Percentiles rank a stretch among this genome's conserved stretches.
Conservation (phyloP, 2,113 vertebrate species). For the Accipiter cooperii region DNA sequence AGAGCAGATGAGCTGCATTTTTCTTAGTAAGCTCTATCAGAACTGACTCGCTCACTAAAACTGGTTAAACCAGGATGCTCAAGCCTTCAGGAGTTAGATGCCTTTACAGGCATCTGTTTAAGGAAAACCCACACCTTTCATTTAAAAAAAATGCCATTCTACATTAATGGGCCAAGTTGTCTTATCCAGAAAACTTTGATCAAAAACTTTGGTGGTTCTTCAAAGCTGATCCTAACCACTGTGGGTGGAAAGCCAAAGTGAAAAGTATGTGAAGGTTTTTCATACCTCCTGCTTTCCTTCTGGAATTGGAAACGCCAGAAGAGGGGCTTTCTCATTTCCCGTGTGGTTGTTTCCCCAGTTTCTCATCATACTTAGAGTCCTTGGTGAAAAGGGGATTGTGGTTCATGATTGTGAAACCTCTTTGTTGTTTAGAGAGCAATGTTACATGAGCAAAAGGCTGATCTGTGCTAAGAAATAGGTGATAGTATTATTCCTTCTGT, state of each 20-base stretch:
- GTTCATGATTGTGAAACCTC: background rate
- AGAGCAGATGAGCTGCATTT: background rate
- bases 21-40: background rate
- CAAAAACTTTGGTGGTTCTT: slow-evolving; percentile 36
- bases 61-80: slow-evolving; percentile 51
- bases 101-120: slow-evolving; percentile 14
- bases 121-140: slow-evolving; percentile 48
- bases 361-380: background rate
- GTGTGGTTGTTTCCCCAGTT: background rate
- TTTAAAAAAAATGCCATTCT: background rate
- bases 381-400: background rate
- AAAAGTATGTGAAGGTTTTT: slow-evolving; percentile 27
- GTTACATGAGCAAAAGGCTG: background rate
- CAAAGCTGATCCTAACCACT: slow-evolving; percentile 37
- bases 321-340: slow-evolving; percentile 10
- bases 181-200: slow-evolving; percentile 56
- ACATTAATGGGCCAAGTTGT: slow-evolving; percentile 13
- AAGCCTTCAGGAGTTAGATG: slow-evolving; percentile 5
- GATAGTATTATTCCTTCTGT: background rate
- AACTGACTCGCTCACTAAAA: slow-evolving; percentile 29
- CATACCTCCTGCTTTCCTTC: background rate
- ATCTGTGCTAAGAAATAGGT: background rate
- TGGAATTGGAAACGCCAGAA: background rate
- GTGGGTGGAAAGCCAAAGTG: slow-evolving; percentile 16
- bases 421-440: background rate